Percentiles rank a stretch among this genome's conserved stretches.
phyloP scores from a whole-genome alignment of 2,888 invertebrate species.

The Agrochola lychnidis region DNA sequence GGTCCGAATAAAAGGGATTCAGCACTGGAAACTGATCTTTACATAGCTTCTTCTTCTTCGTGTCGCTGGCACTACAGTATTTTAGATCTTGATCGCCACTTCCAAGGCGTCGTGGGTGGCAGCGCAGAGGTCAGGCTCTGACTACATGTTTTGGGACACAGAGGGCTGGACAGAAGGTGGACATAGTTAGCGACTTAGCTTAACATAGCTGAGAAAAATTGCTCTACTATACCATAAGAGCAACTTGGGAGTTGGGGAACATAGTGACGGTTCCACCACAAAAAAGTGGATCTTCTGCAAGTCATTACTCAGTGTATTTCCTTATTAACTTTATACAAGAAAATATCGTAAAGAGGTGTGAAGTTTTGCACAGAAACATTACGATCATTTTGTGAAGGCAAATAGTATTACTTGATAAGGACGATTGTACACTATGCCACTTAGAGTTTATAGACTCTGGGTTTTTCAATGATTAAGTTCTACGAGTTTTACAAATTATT shows the following conservation, averaged over 20 bases:
- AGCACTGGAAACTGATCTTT: not conserved
- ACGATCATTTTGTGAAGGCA: conserved; percentile 37
- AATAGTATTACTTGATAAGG: conserved; percentile 28
- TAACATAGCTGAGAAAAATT: not conserved
- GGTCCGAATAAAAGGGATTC: not conserved
- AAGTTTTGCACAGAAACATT: conserved; percentile 64
- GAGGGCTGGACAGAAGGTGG: no score
- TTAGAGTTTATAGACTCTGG: not conserved
- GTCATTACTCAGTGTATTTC: not conserved
- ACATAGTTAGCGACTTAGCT: no score
- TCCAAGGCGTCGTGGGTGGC: no score
- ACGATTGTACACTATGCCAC: not conserved
- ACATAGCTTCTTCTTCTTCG: not conserved
- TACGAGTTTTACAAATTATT: not conserved
- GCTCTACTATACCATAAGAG: not conserved
- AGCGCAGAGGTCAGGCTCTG: no score
- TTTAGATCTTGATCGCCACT: no score
- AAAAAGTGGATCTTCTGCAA: conserved; percentile 27
- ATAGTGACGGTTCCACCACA: no score
- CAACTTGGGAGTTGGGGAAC: not conserved
- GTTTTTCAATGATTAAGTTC: not conserved
- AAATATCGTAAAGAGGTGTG: conserved; percentile 70
- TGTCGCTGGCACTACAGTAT: no score
- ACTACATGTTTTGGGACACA: no score
- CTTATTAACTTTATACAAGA: conserved; percentile 69